These are phyloP conservation scores for Callimorpha dominula DNA, from an alignment of 2,888 invertebrate genomes.

Conservation along the genomic window DNA sequence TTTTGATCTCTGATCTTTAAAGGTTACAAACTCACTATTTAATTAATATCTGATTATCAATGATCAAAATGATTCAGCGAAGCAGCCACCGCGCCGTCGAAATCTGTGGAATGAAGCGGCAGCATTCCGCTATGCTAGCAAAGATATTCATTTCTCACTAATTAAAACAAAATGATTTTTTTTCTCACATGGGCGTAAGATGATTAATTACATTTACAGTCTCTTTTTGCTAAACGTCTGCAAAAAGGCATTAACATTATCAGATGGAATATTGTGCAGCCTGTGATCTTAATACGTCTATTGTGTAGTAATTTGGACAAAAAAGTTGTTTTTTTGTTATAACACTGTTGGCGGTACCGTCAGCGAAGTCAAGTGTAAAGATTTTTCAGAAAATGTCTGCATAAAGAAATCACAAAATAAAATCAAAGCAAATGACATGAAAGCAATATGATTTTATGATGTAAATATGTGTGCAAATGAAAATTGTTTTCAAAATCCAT, in stretches of 20 bases:
- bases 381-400: no score
- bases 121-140: conserved; percentile 44
- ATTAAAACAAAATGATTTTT: conserved; percentile 50
- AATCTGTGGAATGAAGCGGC: conserved; percentile 24
- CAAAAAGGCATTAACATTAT: neutral
- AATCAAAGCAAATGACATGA: no score
- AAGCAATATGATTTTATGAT: no score
- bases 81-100: conserved; percentile 24
- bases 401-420: no score
- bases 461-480: no score
- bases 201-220: conserved; percentile 29
- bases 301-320: neutral
- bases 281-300: neutral
- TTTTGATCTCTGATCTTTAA: neutral
- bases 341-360: no score
- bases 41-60: conserved; percentile 37
- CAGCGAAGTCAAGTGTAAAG: no score
- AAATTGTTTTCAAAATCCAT: no score
- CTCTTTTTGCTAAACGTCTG: conserved; percentile 4
- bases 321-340: neutral
- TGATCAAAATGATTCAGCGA: conserved; percentile 38
- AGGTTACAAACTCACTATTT: conserved; percentile 3
- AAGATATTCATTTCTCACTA: conserved; percentile 48
- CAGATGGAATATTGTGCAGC: neutral
- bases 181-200: conserved; percentile 23